Evolutionary conservation across 2,797 vertebrate genomes (phyloP), one percentile per base, ranked within the genome.

Genomic region (Sphenodon punctatus): DNA sequence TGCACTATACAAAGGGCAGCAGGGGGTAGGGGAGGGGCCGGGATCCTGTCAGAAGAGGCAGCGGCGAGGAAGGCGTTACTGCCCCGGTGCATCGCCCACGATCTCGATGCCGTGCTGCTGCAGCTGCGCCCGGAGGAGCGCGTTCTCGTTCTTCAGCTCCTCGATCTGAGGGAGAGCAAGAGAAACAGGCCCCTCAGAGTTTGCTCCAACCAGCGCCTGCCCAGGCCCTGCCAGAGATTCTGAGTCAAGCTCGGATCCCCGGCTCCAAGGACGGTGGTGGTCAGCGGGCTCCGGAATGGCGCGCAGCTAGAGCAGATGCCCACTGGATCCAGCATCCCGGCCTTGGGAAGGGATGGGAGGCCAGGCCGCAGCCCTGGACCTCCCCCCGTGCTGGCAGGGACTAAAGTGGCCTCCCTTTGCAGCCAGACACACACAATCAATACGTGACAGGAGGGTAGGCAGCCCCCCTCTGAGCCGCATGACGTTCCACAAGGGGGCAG

Each of bases 81-180:
- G 97, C 45, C 96, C 95, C 2, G 94, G 74, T 3, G 95, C 88
- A 80, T 97, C 96, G 60, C 96, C 95, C 45, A 97, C 95, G 38
- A 93, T 89, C 82, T 97, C 96, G 25, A 97, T 96, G 92, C 96
- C 96, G 61, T 96, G 96, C 89, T 97, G 97, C 94, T 97, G 97
- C 70, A 98, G 95, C 88, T 97, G 97, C 0, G 97, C 95, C 67
- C 96, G 93, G 34, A 98, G 96, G 83, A 97, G 88, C 25, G 96
- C 95, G 0, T 98, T 98, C 90, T 98, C 97, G 0, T 96, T 98
- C 94, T 98, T 98, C 92, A 98, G 95, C 87, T 98, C 97, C 85
- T 98, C 97, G 1, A 98, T 96, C 98, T 98, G 93, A 60, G 2
- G 38, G 51, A 15, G 56, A 19, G 42, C 6, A 10, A 23, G 13